These are phyloP conservation scores for Tetragnatha montana DNA, from an alignment of 2,888 invertebrate genomes.

Conservation along the genomic window DNA sequence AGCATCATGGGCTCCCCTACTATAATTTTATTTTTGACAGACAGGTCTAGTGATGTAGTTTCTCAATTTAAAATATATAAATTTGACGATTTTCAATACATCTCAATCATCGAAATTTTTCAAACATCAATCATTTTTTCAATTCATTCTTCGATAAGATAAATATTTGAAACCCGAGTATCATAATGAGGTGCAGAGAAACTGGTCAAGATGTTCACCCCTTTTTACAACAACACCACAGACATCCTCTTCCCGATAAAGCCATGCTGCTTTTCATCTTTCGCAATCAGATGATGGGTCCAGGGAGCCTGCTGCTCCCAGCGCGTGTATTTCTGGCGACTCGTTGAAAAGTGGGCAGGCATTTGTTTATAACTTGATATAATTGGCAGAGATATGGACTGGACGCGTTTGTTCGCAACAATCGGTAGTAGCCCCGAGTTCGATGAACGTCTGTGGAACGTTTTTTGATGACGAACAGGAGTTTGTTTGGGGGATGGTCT, in stretches of 20 bases:
- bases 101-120: no score
- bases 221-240: neutral
- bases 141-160: no score
- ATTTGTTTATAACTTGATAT: constrained; percentile 27
- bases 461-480: neutral
- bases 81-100: no score
- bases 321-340: neutral
- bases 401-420: neutral
- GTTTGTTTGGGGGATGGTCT: no score
- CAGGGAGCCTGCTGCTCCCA: neutral
- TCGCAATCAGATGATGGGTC: neutral
- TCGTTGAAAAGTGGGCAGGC: neutral
- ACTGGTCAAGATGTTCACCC: neutral
- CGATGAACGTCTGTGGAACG: neutral
- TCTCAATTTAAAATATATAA: no score
- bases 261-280: neutral
- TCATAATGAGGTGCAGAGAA: neutral
- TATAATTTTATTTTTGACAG: no score
- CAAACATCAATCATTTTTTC: no score
- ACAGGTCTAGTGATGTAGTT: no score
- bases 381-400: constrained; percentile 6
- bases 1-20: no score
- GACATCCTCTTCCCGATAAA: neutral
- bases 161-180: no score
- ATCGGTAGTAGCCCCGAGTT: neutral